Evolutionary conservation across 2,888 invertebrate genomes (phyloP), one percentile per base, ranked within the genome.

Genomic region (Rhagium mordax): DNA sequence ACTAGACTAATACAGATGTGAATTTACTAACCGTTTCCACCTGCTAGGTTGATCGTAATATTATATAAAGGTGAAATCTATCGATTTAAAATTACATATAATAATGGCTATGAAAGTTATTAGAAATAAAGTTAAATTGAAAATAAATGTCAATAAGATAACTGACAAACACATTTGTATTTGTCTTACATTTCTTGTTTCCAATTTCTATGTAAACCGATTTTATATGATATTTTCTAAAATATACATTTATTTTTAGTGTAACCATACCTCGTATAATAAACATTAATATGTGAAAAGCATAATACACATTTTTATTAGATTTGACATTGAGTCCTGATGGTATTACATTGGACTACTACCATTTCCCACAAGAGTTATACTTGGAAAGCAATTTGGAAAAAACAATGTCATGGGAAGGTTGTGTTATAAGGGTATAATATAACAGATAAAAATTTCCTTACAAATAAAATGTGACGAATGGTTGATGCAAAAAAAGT

Each of bases 311-410:
- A 24, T 3, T 24, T 24, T 24, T 24, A 24, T 24, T 6, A 47
- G 47, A 47, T 47, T 7, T 47, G 3, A 47, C 47, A 47, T 10
- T 15, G 10, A 33, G 49, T 24, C 24, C 24, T 24, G 24, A 24
- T n/a, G n/a, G 24, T 24, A 24, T 24, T 24, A 24, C 24, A 24
- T 24, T 24, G 24, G 24, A 6, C 3, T 3, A 55, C 55, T 55
- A 21, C 3, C 21, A 55, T 55, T 55, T 55, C 55, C 55, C 55
- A 55, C 15, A 55, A 55, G 55, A 55, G 21, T 55, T 55, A 55
- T 55, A 24, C 55, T 55, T 24, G 6, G 7, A n/a, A 13, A n/a
- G 55, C 21, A 55, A 21, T 55, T n/a, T 55, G 24, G 55, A n/a
- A n/a, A n/a, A n/a, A n/a, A n/a, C 55, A 55, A 21, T 55, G 55